These are phyloP conservation scores for Felis chaus DNA, from an alignment of 2,113 vertebrate genomes.

Conservation along the genomic window DNA sequence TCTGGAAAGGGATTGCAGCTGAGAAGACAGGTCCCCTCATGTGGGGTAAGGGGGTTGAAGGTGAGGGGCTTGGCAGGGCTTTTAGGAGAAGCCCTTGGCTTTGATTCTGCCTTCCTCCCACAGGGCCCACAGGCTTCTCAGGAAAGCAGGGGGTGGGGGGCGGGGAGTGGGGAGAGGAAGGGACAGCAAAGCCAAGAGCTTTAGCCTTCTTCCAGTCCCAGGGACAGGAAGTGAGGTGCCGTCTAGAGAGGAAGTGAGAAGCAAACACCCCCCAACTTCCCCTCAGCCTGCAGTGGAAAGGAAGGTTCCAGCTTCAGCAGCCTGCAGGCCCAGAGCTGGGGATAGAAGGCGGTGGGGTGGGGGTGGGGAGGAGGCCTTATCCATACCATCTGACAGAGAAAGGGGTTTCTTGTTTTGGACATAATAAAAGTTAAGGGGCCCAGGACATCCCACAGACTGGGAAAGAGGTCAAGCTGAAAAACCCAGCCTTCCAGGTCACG, in stretches of 20 bases:
- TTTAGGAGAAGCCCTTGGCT: not conserved
- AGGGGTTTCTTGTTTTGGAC: not conserved
- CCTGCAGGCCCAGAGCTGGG: not conserved
- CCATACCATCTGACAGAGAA: not conserved
- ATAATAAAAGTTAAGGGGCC: not conserved
- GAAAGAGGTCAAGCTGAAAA: not conserved
- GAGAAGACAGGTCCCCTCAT: not conserved
- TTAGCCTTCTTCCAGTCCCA: slow-evolving; percentile 27
- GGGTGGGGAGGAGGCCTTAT: not conserved
- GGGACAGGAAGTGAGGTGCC: slow-evolving; percentile 83
- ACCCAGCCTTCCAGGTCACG: not conserved
- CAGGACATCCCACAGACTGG: not conserved
- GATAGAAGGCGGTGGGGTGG: not conserved
- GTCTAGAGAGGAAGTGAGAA: slow-evolving; percentile 82
- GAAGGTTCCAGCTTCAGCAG: not conserved
- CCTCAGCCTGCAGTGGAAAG: not conserved
- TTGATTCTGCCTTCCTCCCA: slow-evolving; percentile 39
- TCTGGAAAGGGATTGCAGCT: not conserved
- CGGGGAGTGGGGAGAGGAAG: slow-evolving; percentile 41
- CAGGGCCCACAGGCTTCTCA: slow-evolving; percentile 25
- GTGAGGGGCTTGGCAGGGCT: not conserved
- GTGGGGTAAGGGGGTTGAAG: no score
- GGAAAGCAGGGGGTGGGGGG: slow-evolving; percentile 36
- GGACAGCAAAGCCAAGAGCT: slow-evolving; percentile 51
- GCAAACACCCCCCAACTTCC: slow-evolving; percentile 59